These are phyloP conservation scores for Campylomormyrus tamandua DNA, from an alignment of 2,113 vertebrate species.

Conservation along the genomic window DNA sequence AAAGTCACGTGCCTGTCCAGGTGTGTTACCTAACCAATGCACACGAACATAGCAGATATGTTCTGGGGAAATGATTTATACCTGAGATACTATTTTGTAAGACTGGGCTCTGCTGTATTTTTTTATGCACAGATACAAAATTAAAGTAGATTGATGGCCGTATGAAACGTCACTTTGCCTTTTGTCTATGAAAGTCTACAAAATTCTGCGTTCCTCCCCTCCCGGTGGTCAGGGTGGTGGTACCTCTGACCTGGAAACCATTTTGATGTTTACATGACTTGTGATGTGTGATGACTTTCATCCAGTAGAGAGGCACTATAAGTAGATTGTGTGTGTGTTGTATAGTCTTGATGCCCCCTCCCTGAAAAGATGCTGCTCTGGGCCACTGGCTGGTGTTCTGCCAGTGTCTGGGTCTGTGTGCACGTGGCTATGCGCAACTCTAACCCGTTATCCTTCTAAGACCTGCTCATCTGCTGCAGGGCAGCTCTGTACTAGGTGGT, in stretches of 20 bases:
- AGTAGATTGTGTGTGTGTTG: neutral
- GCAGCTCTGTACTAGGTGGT: neutral
- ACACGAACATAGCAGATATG: neutral
- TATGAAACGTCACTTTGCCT: neutral
- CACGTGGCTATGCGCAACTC: neutral
- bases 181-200: neutral
- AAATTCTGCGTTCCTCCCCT: neutral
- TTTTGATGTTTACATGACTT: neutral
- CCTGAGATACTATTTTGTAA: slow-evolving; percentile 9
- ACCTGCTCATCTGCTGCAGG: neutral
- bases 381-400: neutral
- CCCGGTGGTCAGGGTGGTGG: neutral
- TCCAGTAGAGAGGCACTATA: neutral
- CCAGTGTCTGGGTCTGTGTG: no score
- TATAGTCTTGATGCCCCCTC: neutral
- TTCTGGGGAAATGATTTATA: slow-evolving; percentile 10
- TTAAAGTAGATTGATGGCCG: neutral
- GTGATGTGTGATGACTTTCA: neutral
- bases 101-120: slow-evolving; percentile 10
- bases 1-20: neutral
- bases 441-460: neutral
- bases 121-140: slow-evolving; percentile 9
- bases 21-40: neutral
- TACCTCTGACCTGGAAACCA: neutral
- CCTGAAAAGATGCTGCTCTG: neutral